A percentile compares a stretch with the other conserved stretches of the same genome.
phyloP scores from a whole-genome alignment of 2,797 vertebrate species.

The Micropoecilia bifurca region DNA sequence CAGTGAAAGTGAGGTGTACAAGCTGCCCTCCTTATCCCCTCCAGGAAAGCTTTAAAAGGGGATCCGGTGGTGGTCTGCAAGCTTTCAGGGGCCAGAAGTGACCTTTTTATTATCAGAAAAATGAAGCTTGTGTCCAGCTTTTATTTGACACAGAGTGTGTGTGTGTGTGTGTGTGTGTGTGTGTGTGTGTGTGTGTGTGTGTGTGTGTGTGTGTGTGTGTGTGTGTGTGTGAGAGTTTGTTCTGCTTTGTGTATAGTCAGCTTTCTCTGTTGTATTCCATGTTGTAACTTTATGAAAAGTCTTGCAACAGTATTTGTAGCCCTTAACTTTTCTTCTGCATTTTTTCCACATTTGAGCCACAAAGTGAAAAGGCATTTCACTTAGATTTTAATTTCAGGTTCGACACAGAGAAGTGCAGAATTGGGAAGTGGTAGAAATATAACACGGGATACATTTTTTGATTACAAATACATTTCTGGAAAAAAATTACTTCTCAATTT shows the following conservation, averaged over 20 bases:
- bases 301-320: neutral
- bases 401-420: neutral
- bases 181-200: constrained; percentile 13
- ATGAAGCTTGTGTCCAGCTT: constrained; percentile 46
- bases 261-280: constrained; percentile 10
- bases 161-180: constrained; percentile 24
- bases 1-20: constrained; percentile 58
- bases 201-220: constrained; percentile 16
- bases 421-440: neutral
- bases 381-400: neutral
- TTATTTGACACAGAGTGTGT: constrained; percentile 34
- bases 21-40: constrained; percentile 57
- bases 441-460: neutral
- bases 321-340: neutral
- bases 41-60: constrained; percentile 55
- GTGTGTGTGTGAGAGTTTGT: constrained; percentile 25
- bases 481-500: neutral
- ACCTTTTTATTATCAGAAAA: constrained; percentile 71
- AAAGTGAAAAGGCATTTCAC: neutral
- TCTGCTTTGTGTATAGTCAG: constrained; percentile 22
- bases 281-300: neutral
- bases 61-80: constrained; percentile 40
- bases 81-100: constrained; percentile 67
- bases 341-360: neutral
- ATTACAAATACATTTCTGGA: neutral